Conservation (phyloP, 35 echinoderm and acorn worm genomes). For the Lytechinus pictus region DNA sequence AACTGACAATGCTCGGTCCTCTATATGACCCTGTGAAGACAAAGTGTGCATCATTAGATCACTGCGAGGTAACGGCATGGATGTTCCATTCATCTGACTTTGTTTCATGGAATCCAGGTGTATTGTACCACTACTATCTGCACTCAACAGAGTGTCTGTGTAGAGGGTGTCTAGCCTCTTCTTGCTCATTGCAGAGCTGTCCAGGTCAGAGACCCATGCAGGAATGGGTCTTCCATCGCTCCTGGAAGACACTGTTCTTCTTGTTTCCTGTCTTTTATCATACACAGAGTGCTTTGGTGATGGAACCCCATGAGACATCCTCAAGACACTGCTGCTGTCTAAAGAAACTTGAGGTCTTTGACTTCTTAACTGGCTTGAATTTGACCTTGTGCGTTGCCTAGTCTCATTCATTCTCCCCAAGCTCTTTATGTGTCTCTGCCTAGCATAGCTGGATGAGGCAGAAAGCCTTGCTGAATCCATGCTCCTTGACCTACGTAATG, state of each 20-base stretch:
- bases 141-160: neutral
- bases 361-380: neutral
- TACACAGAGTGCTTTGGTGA: neutral
- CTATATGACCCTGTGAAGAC: neutral
- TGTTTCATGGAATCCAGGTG: neutral
- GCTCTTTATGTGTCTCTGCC: neutral
- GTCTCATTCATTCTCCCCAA: no score
- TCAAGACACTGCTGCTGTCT: neutral
- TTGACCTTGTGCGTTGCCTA: neutral
- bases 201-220: constrained; percentile 68
- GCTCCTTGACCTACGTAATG: neutral
- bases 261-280: neutral
- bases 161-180: constrained; percentile 29
- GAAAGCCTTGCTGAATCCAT: neutral
- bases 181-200: constrained; percentile 22
- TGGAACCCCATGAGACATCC: neutral
- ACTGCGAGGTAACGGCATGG: neutral
- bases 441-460: neutral
- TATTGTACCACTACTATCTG: neutral
- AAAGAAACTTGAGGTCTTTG: neutral
- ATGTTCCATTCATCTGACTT: neutral
- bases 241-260: neutral
- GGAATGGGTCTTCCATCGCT: constrained; percentile 45
- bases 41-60: neutral
- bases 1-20: constrained; percentile 21